Evolutionary conservation across 2,113 vertebrate species (phyloP).

Genomic region (Vireo altiloquus): DNA sequence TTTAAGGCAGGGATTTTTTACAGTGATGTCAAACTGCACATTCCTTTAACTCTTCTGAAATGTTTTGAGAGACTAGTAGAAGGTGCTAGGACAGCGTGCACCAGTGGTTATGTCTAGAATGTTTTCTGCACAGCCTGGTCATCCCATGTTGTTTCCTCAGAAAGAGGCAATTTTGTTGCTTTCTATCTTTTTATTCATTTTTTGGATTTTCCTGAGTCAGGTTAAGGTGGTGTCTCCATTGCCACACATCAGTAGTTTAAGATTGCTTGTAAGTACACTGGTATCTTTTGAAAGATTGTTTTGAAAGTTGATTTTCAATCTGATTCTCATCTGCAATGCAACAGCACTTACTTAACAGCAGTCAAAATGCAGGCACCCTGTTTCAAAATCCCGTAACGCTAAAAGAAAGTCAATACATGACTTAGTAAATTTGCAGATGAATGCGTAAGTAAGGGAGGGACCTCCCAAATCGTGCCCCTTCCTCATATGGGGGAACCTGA

Average conservation of each 20-base stretch:
- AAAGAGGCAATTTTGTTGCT: background rate
- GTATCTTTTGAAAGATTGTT: slow-evolving; percentile 15
- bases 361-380: background rate
- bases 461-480: background rate
- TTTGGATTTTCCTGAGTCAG: slow-evolving; percentile 28
- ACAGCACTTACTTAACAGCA: background rate
- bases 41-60: background rate
- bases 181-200: slow-evolving; percentile 45
- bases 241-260: background rate
- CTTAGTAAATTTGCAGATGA: background rate
- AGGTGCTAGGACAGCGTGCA: background rate
- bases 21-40: background rate
- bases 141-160: slow-evolving; percentile 33
- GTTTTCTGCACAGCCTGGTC: slow-evolving; percentile 15
- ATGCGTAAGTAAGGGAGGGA: background rate
- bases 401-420: background rate
- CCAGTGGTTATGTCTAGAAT: background rate
- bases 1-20: background rate
- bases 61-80: background rate
- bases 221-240: background rate
- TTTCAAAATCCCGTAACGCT: background rate
- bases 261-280: slow-evolving; percentile 9
- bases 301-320: background rate
- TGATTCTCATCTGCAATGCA: background rate
- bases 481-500: background rate